phyloP scores from a whole-genome alignment of 2,113 vertebrate species.

The Orcinus orca region DNA sequence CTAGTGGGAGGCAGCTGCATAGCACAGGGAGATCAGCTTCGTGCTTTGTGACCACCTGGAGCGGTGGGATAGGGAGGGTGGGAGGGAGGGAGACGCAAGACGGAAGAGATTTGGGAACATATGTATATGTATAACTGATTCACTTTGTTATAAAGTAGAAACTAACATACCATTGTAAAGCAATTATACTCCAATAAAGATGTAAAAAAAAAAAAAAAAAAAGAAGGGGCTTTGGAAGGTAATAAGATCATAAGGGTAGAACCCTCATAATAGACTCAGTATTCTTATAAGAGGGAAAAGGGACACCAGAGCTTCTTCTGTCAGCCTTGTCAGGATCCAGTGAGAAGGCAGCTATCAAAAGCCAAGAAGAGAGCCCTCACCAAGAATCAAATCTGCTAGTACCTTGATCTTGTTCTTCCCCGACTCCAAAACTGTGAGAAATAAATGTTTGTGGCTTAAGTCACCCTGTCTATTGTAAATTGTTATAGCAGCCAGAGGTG shows the following conservation, averaged over 20 bases:
- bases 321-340: neutral
- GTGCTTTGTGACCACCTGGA: too few species aligned
- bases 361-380: neutral
- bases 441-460: neutral
- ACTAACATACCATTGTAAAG: too few species aligned
- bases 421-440: neutral
- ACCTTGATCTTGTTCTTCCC: neutral
- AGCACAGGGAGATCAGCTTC: too few species aligned
- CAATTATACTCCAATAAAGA: too few species aligned
- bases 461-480: neutral
- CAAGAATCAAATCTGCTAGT: neutral
- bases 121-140: too few species aligned
- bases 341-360: neutral
- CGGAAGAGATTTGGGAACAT: too few species aligned
- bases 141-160: too few species aligned
- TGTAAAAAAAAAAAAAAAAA: too few species aligned
- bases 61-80: too few species aligned
- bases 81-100: too few species aligned
- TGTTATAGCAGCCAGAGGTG: neutral
- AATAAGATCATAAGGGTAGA: neutral
- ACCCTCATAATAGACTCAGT: neutral
- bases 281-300: neutral
- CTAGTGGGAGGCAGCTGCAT: too few species aligned
- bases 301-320: neutral
- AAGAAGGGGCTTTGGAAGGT: neutral